A percentile compares a stretch with the other conserved stretches of the same genome.
Conservation (phyloP, 2,888 invertebrate species). For the Mactromeris polynyma region DNA sequence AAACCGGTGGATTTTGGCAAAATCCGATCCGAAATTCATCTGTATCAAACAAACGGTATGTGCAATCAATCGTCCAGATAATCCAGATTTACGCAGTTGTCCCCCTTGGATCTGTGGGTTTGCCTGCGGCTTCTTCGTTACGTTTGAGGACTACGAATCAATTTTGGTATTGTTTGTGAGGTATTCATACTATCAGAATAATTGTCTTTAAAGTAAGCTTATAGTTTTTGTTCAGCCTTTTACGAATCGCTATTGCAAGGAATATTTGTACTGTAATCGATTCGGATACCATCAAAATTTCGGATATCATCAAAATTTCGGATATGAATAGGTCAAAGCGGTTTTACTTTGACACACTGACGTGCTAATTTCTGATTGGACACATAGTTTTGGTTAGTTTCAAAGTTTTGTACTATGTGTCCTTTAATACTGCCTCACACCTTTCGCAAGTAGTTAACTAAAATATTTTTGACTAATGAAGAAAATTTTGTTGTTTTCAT, state of each 20-base stretch:
- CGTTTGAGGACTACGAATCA: background rate
- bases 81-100: background rate
- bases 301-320: too few relatives aligned
- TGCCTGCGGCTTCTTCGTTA: background rate
- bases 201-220: background rate
- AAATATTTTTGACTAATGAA: background rate
- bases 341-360: background rate
- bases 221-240: background rate
- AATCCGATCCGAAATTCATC: background rate
- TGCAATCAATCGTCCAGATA: background rate
- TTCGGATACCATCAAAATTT: background rate
- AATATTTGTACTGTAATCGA: background rate
- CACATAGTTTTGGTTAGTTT: background rate
- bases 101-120: background rate
- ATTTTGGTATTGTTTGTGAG: background rate
- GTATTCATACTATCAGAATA: background rate
- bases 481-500: too few relatives aligned
- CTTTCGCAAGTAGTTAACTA: background rate
- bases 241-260: background rate
- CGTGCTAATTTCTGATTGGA: background rate
- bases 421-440: too few relatives aligned
- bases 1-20: slow-evolving; percentile 2
- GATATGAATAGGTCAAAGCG: too few relatives aligned
- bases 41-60: slow-evolving; percentile 2
- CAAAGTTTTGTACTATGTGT: too few relatives aligned